These are phyloP conservation scores for Xestia rhomboidea DNA, from an alignment of 2,888 invertebrate species.

Conservation along the genomic window DNA sequence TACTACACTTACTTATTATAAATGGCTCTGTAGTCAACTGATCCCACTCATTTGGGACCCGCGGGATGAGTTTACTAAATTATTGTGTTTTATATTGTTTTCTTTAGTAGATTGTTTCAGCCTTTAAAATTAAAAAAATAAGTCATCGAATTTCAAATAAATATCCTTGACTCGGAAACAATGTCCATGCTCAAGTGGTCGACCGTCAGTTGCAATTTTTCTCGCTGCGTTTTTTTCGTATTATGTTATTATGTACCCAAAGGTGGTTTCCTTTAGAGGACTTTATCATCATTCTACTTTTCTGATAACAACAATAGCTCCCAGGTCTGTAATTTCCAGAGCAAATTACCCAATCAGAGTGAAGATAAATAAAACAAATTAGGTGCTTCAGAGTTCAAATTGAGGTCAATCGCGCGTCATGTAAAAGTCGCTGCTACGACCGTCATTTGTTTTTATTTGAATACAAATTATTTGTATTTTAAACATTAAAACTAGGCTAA, in stretches of 20 bases:
- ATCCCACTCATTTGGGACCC: too few species aligned
- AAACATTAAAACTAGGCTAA: background rate
- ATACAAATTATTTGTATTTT: too few species aligned
- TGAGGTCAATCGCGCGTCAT: conserved; percentile 22
- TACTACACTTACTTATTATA: too few species aligned
- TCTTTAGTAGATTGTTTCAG: too few species aligned
- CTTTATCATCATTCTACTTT: background rate
- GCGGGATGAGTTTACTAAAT: too few species aligned
- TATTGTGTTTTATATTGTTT: too few species aligned
- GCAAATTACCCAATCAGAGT: background rate
- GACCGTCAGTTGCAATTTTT: background rate
- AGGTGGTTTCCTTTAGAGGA: background rate
- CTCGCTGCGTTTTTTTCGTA: background rate
- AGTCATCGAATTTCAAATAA: too few species aligned
- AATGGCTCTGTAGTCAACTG: too few species aligned
- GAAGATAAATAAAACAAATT: conserved; percentile 3
- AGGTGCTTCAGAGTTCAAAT: conserved; percentile 21
- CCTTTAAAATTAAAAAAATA: too few species aligned
- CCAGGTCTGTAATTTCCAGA: background rate
- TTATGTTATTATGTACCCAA: background rate
- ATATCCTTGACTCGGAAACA: too few species aligned
- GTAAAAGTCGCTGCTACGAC: conserved; percentile 1
- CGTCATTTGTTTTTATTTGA: conserved; percentile 20
- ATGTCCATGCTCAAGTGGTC: too few species aligned
- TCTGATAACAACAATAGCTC: background rate